These are phyloP conservation scores for Petrocephalus zakoni DNA, from an alignment of 2,113 vertebrate species.

Conservation along the genomic window DNA sequence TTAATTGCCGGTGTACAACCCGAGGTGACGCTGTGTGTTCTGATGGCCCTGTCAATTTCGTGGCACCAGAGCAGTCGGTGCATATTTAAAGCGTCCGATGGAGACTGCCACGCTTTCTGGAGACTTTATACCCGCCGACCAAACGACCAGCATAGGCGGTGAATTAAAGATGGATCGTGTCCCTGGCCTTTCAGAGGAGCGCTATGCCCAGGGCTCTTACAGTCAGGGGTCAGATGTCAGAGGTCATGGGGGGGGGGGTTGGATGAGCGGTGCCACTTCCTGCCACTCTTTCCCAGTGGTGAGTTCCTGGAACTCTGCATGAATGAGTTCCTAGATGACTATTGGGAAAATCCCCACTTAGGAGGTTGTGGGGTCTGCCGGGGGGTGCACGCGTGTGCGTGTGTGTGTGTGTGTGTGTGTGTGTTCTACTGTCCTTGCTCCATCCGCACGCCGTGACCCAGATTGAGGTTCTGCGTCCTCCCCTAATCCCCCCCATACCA, in stretches of 20 bases:
- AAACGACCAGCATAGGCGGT: not conserved
- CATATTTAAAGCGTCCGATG: not conserved
- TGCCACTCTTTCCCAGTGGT: too few species aligned
- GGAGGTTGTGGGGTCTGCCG: not conserved
- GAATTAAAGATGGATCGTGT: not conserved
- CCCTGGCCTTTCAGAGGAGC: not conserved
- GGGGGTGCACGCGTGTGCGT: too few species aligned
- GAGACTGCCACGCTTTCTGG: not conserved
- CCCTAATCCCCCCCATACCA: constrained; percentile 32
- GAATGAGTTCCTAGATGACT: not conserved
- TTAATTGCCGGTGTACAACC: not conserved
- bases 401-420: constrained; percentile 24
- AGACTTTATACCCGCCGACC: not conserved
- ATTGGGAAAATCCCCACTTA: not conserved
- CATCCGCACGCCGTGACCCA: constrained; percentile 53
- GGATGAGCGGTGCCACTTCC: not conserved
- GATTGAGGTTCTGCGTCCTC: constrained; percentile 48
- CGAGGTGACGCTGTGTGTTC: not conserved
- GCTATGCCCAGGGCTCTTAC: not conserved
- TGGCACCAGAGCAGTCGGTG: not conserved
- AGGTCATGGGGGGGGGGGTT: not conserved
- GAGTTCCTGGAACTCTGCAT: not conserved
- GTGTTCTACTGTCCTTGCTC: constrained; percentile 27
- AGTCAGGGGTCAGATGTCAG: not conserved
- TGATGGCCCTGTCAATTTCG: not conserved